phyloP scores from a whole-genome alignment of 2,797 vertebrate genomes.

The Trichosurus vulpecula region DNA sequence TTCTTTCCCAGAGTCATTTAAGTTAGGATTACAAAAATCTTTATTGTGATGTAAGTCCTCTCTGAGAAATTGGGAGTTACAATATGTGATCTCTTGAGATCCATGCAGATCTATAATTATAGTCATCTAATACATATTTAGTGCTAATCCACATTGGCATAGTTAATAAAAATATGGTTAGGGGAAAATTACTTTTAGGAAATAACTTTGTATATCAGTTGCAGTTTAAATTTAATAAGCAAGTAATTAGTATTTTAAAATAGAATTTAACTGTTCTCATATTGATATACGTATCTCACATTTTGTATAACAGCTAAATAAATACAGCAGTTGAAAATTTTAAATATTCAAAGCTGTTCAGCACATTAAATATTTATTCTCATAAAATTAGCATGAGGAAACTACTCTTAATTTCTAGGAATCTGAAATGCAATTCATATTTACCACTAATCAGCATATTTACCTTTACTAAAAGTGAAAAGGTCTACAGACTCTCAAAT shows the following conservation, averaged over 20 bases:
- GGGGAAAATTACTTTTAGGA: conserved; percentile 37
- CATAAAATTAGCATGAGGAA: conserved; percentile 51
- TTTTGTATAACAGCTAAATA: conserved; percentile 38
- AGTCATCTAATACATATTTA: neutral
- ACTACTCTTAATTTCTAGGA: conserved; percentile 40
- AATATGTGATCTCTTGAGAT: neutral
- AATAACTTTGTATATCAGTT: conserved; percentile 17
- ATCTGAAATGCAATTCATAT: conserved; percentile 12
- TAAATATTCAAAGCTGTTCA: conserved; percentile 54
- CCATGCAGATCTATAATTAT: conserved; percentile 25
- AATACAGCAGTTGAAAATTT: conserved; percentile 44
- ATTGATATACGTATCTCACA: conserved; percentile 30
- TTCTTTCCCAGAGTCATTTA: neutral
- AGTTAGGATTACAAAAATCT: neutral
- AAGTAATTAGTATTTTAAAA: conserved; percentile 49
- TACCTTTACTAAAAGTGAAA: conserved; percentile 16
- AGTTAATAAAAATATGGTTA: conserved; percentile 36
- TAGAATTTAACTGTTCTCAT: conserved; percentile 43
- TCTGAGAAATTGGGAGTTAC: neutral
- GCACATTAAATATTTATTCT: conserved; percentile 50
- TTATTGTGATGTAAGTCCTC: neutral
- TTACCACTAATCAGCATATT: neutral
- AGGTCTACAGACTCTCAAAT: conserved; percentile 47
- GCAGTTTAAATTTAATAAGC: conserved; percentile 53
- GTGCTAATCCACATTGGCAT: conserved; percentile 14